These are phyloP conservation scores for Nerophis ophidion DNA, from an alignment of 2,113 vertebrate species.

Conservation along the genomic window DNA sequence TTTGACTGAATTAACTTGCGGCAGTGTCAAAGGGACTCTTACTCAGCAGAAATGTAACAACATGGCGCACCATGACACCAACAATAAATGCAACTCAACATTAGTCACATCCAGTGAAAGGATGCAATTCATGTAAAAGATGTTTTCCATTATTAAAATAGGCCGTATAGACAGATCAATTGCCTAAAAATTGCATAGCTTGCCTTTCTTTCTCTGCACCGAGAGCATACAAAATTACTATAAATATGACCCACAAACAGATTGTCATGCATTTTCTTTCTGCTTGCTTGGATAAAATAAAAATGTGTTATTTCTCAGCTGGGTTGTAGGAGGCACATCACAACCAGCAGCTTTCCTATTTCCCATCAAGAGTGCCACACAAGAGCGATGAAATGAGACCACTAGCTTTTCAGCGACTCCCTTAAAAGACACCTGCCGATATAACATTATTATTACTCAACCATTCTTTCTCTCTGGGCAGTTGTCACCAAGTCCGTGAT, in stretches of 20 bases:
- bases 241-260: conserved; percentile 51
- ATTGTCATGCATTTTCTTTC: conserved; percentile 32
- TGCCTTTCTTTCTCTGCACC: conserved; percentile 28
- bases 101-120: conserved; percentile 25
- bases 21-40: conserved; percentile 44
- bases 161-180: not conserved
- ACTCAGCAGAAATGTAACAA: conserved; percentile 61
- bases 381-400: conserved; percentile 19
- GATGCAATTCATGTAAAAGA: not conserved
- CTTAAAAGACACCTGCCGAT: conserved; percentile 23
- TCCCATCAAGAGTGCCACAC: conserved; percentile 21
- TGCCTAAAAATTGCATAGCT: conserved; percentile 31
- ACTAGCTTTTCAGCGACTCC: not conserved
- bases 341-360: conserved; percentile 33
- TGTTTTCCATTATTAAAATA: not conserved
- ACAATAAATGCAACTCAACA: conserved; percentile 26
- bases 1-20: conserved; percentile 57
- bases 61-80: conserved; percentile 30
- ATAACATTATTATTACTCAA: not conserved
- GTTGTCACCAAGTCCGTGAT: conserved; percentile 9
- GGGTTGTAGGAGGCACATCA: conserved; percentile 32
- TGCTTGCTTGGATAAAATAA: conserved; percentile 20
- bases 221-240: conserved; percentile 37
- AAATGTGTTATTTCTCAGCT: conserved; percentile 36
- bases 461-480: not conserved